phyloP scores from a whole-genome alignment of 2,888 invertebrate genomes.

The Vandiemenella viatica region DNA sequence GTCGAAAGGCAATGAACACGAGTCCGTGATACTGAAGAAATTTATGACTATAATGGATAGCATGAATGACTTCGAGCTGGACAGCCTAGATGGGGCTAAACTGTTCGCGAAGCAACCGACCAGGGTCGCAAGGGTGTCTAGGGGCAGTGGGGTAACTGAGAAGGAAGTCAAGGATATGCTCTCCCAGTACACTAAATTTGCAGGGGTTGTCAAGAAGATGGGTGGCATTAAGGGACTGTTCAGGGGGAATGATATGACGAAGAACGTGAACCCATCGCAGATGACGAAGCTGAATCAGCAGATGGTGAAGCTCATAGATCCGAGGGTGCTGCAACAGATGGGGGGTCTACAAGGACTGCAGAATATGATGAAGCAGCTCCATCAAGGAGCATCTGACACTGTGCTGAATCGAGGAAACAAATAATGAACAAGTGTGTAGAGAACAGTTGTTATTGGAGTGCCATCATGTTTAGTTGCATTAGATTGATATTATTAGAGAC shows the following conservation, averaged over 20 bases:
- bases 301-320: constrained; percentile 99
- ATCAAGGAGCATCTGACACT: constrained; percentile 43
- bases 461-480: too few species aligned
- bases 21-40: constrained; percentile 91
- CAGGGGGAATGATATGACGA: constrained; percentile 96
- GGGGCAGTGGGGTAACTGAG: constrained; percentile 87
- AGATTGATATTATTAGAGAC: too few species aligned
- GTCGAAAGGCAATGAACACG: constrained; percentile 97
- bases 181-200: constrained; percentile 96
- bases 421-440: background rate
- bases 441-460: background rate
- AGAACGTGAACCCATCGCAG: constrained; percentile 95
- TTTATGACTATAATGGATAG: constrained; percentile 99
- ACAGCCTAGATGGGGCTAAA: constrained; percentile 90
- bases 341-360: constrained; percentile 93
- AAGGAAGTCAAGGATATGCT: constrained; percentile 94
- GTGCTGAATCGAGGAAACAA: background rate
- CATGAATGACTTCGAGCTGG: constrained; percentile 94
- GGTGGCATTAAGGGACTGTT: constrained; percentile 98
- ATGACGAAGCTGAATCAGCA: constrained; percentile 99
- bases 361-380: constrained; percentile 93
- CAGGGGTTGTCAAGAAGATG: constrained; percentile 99
- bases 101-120: constrained; percentile 84
- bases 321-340: constrained; percentile 89
- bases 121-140: constrained; percentile 68